Base-by-base conservation (phyloP, 2,888 invertebrate species). In the Chymomyza fuscimana region DNA sequence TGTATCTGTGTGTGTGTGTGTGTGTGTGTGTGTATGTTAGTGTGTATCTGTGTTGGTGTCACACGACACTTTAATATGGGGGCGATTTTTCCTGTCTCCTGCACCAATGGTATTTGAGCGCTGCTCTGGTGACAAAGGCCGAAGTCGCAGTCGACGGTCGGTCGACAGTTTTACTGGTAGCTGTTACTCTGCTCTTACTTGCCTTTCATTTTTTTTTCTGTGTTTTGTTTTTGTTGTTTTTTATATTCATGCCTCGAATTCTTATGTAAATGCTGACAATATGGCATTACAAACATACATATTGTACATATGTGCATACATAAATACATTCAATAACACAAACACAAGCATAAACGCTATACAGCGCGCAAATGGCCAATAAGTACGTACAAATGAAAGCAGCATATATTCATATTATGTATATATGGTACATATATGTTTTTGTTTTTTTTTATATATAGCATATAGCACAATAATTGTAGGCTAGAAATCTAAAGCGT, bases 21-120 rank as follows among this genome's bases (percentile, higher is more conserved):
- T 70, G 63, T 71, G 36, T 73, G 12, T 76, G 32, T 70, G 69
- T n/a, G n/a, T n/a, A n/a, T n/a, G n/a, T n/a, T n/a, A n/a, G n/a
- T n/a, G n/a, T n/a, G n/a, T n/a, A n/a, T 74, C 70, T 72, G 66
- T 75, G 69, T 76, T 72, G 70, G 76, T 82, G 83, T 84, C 86
- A 87, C 78, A 83, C 76, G 87, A 87, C 87, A 87, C 81, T 89
- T 89, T 87, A 83, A 76, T 76, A 85, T 79, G 87, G 89, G 85
- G 87, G 87, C 85, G 89, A 85, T 78, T 85, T 87, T 78, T 74
- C 68, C 78, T 82, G 84, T 81, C 84, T 82, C 84, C 81, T 85
- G 88, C 87, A 88, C 89, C 87, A 88, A 89, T 88, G 77, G 87
- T 81, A 88, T 80, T 87, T 73, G 83, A 82, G 88, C 84, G 76